Evolutionary conservation across 2,888 invertebrate genomes (phyloP).

Genomic region (Aethes cnicana): DNA sequence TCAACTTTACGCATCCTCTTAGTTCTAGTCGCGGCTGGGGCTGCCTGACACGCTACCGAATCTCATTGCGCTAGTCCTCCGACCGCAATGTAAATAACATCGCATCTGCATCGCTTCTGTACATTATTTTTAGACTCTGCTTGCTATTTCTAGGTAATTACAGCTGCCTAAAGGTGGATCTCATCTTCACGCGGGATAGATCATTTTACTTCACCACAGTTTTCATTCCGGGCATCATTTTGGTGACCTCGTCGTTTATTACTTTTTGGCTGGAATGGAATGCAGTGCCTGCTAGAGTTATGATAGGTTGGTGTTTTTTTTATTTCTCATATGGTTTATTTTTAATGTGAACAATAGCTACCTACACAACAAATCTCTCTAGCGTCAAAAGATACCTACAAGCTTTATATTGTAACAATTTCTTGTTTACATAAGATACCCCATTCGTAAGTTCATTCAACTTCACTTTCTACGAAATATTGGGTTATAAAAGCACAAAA

Average conservation of each 20-base stretch:
- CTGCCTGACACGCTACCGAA: slow-evolving; percentile 71
- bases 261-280: slow-evolving; percentile 99
- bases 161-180: slow-evolving; percentile 96
- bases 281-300: slow-evolving; percentile 96
- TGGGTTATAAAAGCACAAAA: too few species aligned
- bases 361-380: too few species aligned
- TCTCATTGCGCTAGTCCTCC: slow-evolving; percentile 56
- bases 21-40: slow-evolving; percentile 66
- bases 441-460: too few species aligned
- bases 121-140: slow-evolving; percentile 68
- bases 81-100: slow-evolving; percentile 54
- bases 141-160: slow-evolving; percentile 91
- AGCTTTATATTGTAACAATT: too few species aligned
- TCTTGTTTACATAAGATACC: too few species aligned
- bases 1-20: slow-evolving; percentile 52
- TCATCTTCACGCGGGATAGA: slow-evolving; percentile 96
- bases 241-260: slow-evolving; percentile 98
- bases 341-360: slow-evolving; percentile 5
- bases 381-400: too few species aligned
- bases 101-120: slow-evolving; percentile 29
- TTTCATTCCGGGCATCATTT: slow-evolving; percentile 97
- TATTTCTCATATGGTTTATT: slow-evolving; percentile 42
- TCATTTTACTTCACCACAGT: slow-evolving; percentile 98
- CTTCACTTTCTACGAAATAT: too few species aligned
- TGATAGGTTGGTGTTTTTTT: slow-evolving; percentile 90